These are phyloP conservation scores for Exephanes ischioxanthus DNA, from an alignment of 2,888 invertebrate species.

Conservation along the genomic window DNA sequence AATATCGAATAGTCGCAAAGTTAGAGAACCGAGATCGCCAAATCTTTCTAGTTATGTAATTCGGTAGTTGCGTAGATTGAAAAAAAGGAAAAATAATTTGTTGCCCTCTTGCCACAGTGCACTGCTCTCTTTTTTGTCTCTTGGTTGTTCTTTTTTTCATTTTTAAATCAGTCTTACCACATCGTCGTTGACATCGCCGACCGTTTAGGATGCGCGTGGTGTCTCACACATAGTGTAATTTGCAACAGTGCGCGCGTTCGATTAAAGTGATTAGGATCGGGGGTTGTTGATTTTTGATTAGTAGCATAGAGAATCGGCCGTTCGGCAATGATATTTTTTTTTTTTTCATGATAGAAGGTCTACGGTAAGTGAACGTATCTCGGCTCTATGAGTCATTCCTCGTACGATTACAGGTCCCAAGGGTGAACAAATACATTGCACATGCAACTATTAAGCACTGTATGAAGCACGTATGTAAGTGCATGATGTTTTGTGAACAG, in stretches of 20 bases:
- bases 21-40: conserved; percentile 75
- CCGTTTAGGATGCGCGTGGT: conserved; percentile 74
- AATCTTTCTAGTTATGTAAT: conserved; percentile 70
- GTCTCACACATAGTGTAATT: conserved; percentile 67
- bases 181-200: conserved; percentile 76
- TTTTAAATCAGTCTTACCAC: conserved; percentile 76
- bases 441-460: conserved; percentile 84
- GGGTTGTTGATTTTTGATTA: conserved; percentile 62
- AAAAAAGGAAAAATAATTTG: conserved; percentile 60
- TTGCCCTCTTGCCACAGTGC: conserved; percentile 83
- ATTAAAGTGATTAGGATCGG: conserved; percentile 63
- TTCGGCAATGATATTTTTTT: conserved; percentile 47
- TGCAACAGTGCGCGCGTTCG: conserved; percentile 62
- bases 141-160: conserved; percentile 28
- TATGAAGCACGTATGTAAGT: conserved; percentile 83
- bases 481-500: conserved; percentile 77
- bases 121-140: conserved; percentile 75
- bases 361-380: conserved; percentile 73
- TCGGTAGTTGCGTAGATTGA: conserved; percentile 67
- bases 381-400: conserved; percentile 83
- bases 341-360: conserved; percentile 31
- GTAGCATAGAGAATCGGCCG: conserved; percentile 62
- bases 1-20: conserved; percentile 50
- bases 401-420: conserved; percentile 79
- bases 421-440: conserved; percentile 84